Evolutionary conservation across 2,888 invertebrate species (phyloP), one percentile per base, ranked within the genome.

Genomic region (Andrena minutula): DNA sequence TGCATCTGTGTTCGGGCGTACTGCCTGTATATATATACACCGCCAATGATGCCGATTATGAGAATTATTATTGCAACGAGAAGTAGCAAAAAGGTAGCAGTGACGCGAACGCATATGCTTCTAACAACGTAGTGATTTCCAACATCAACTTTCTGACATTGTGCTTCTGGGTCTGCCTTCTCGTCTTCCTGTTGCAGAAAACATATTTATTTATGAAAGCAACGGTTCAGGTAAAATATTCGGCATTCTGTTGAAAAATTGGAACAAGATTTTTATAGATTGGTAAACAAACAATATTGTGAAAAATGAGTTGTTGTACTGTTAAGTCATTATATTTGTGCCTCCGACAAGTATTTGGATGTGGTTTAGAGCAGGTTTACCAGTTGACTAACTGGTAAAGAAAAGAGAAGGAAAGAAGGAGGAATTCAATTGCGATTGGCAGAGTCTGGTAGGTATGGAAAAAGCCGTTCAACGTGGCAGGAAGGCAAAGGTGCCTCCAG

Each of bases 11-110:
- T 95, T 75, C 95, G 95, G 16, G 96, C 95, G 92, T 97, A 97
- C 89, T 97, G 96, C 71, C 96, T 95, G 94, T 97, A 98, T 71
- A 98, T 94, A 91, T 97, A 96, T 74, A 97, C 95, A 4, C 97
- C 98, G 7, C 96, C 96, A 81, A 95, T 94, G 53, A 95, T 94
- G n/a, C 95, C 97, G 90, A 97, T 95, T 80, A 97, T 95, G 90
- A 97, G 95, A 28, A 97, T 96, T 76, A 96, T 92, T 35, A 97
- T 92, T 1, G 97, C 96, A 16, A 96, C 95, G 60, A 97, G 92
- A 79, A 97, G 95, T 74, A 98, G 94, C 91, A 96, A 96, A 66
- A 97, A 93, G 49, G 97, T 96, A 23, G 96, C 96, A 73, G 95
- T 95, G 51, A 95, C 95, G 53, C 95, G 96, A 74, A 95, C 95